Evolutionary conservation across 2,888 invertebrate genomes (phyloP).

Genomic region (Antheraea yamamai): DNA sequence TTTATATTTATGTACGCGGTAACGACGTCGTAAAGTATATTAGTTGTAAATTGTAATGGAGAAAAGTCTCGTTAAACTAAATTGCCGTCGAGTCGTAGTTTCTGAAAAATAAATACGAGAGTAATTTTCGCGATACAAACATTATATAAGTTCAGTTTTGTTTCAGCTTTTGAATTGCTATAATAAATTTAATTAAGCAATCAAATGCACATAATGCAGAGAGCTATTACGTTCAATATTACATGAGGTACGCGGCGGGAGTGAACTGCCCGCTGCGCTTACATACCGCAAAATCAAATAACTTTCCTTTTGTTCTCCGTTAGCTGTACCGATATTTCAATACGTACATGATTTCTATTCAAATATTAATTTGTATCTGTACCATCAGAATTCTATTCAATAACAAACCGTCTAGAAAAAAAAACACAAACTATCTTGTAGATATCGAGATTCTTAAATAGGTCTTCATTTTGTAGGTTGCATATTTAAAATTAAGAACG

Average conservation of each 20-base stretch:
- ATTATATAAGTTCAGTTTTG: not conserved
- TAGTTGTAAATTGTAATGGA: slow-evolving; percentile 17
- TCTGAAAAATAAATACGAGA: not conserved
- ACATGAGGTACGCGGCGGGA: slow-evolving; percentile 56
- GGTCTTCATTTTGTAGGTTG: too few species aligned
- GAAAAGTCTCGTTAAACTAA: slow-evolving; percentile 12
- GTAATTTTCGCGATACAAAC: not conserved
- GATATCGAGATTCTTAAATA: too few species aligned
- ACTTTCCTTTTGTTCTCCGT: slow-evolving; percentile 44
- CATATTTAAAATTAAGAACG: not conserved
- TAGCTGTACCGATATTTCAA: not conserved
- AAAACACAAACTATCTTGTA: too few species aligned
- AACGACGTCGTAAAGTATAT: slow-evolving; percentile 39
- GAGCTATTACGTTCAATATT: slow-evolving; percentile 64
- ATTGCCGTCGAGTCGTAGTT: slow-evolving; percentile 2
- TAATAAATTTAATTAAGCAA: not conserved
- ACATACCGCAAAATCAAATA: slow-evolving; percentile 52
- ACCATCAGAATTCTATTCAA: not conserved
- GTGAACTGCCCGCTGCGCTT: slow-evolving; percentile 52
- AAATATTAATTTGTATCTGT: not conserved
- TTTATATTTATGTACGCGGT: slow-evolving; percentile 40
- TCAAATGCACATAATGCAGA: slow-evolving; percentile 38
- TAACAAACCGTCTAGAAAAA: not conserved
- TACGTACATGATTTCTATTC: not conserved
- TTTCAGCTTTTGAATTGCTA: not conserved